Conservation (phyloP, 2,797 vertebrate genomes). For the Petrocephalus schoutedeni region DNA sequence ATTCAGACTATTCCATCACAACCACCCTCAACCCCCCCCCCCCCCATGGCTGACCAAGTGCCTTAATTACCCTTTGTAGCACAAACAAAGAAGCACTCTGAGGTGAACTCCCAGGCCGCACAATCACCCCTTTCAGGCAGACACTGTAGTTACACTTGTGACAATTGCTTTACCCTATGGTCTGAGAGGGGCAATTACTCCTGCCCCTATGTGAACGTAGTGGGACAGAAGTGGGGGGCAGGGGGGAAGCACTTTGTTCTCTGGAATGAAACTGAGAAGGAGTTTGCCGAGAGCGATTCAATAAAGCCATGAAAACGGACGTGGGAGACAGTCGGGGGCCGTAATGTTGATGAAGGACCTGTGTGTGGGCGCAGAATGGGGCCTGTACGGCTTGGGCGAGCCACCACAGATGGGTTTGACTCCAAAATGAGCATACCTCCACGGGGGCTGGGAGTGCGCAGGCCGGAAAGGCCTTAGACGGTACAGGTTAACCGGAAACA, state of each 20-base stretch:
- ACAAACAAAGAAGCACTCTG: slow-evolving; percentile 66
- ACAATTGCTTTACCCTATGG: slow-evolving; percentile 68
- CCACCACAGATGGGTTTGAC: neutral
- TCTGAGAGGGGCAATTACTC: slow-evolving; percentile 64
- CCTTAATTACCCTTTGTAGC: slow-evolving; percentile 66
- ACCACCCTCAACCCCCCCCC: slow-evolving; percentile 33
- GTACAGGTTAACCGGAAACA: neutral
- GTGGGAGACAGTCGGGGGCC: slow-evolving; percentile 39
- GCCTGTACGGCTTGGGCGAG: neutral
- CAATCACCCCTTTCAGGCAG: slow-evolving; percentile 69
- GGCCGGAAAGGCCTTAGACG: neutral
- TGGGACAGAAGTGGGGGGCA: slow-evolving; percentile 46
- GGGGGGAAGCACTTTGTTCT: slow-evolving; percentile 59
- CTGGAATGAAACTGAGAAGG: slow-evolving; percentile 51
- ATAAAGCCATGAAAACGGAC: slow-evolving; percentile 46
- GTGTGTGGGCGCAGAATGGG: neutral
- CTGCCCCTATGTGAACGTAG: slow-evolving; percentile 52
- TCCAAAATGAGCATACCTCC: neutral
- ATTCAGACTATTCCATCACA: neutral
- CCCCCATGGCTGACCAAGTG: slow-evolving; percentile 56
- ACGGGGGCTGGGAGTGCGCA: neutral
- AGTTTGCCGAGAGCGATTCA: slow-evolving; percentile 57
- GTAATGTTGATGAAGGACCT: slow-evolving; percentile 25
- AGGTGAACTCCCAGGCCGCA: slow-evolving; percentile 57
- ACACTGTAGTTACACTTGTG: slow-evolving; percentile 64